A percentile compares a stretch with the other conserved stretches of the same genome.
Evolutionary conservation across 2,888 invertebrate species (phyloP).

Genomic region (Pachymerium ferrugineum): DNA sequence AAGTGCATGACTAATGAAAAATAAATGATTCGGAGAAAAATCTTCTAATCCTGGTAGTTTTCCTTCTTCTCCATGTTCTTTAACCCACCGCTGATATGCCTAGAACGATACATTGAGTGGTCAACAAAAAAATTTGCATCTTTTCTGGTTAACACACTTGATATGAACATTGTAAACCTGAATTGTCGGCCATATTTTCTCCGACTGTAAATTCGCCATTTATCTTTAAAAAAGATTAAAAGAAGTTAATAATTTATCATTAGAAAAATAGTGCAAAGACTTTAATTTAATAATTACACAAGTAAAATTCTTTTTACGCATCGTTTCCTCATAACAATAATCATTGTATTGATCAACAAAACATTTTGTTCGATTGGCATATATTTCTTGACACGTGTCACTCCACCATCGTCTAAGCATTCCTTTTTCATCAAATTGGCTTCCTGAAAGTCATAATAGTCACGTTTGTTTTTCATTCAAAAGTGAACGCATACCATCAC

Average conservation of each 20-base stretch:
- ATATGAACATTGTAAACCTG: slow-evolving; percentile 29
- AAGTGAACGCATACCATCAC: slow-evolving; percentile 29
- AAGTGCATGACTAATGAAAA: slow-evolving; percentile 50
- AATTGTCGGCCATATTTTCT: slow-evolving; percentile 27
- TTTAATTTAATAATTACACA: slow-evolving; percentile 27
- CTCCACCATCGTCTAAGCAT: slow-evolving; percentile 24
- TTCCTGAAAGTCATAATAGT: neutral
- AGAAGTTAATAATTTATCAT: neutral
- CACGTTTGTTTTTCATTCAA: neutral
- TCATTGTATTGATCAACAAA: slow-evolving; percentile 16
- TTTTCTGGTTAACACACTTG: neutral
- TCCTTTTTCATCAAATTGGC: slow-evolving; percentile 27
- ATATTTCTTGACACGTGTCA: neutral
- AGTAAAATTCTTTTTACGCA: neutral
- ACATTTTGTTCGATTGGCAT: slow-evolving; percentile 23
- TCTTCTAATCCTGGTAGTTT: slow-evolving; percentile 62
- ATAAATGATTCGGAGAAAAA: slow-evolving; percentile 48
- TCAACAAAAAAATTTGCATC: neutral
- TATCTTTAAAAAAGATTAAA: slow-evolving; percentile 1
- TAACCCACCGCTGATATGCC: slow-evolving; percentile 40
- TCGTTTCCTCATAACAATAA: neutral
- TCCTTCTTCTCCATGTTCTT: slow-evolving; percentile 52
- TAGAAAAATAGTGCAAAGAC: neutral
- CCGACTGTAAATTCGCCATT: slow-evolving; percentile 27
- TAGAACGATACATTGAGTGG: neutral